Evolutionary conservation across 2,113 vertebrate genomes (phyloP).

Genomic region (Gadus chalcogrammus): DNA sequence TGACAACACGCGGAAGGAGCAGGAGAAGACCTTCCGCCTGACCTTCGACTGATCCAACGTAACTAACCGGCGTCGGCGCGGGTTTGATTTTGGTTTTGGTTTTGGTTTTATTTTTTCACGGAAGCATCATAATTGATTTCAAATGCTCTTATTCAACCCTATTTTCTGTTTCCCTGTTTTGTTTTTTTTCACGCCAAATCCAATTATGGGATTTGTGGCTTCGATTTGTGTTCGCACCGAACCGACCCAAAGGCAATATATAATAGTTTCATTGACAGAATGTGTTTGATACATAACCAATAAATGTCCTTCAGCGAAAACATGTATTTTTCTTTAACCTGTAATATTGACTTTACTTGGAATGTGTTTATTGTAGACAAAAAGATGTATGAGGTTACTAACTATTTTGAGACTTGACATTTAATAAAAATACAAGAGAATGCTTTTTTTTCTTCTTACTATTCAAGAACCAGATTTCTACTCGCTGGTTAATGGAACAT

Average conservation of each 20-base stretch:
- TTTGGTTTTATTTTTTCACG: too few relatives aligned
- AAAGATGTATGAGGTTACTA: neutral
- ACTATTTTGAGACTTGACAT: neutral
- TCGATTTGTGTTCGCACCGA: too few relatives aligned
- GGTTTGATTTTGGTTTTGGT: neutral
- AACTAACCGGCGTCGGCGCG: too few relatives aligned
- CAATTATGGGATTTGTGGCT: too few relatives aligned
- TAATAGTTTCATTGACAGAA: too few relatives aligned
- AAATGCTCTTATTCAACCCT: neutral
- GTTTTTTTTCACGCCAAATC: too few relatives aligned
- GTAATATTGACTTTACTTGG: neutral
- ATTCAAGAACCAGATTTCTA: too few relatives aligned
- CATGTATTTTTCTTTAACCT: too few relatives aligned
- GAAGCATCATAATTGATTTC: neutral
- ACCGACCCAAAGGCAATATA: too few relatives aligned
- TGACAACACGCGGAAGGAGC: conserved; percentile 90
- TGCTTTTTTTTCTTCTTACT: neutral
- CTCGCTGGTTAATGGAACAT: too few relatives aligned
- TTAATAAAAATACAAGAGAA: neutral
- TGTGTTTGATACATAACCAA: neutral
- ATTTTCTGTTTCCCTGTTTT: too few relatives aligned
- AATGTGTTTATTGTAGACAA: neutral
- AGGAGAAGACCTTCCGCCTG: conserved; percentile 88
- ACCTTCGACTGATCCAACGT: conserved; percentile 73
- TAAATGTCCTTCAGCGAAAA: neutral